Base-by-base conservation (phyloP, 2,797 vertebrate genomes). In the Cyclopterus lumpus region DNA sequence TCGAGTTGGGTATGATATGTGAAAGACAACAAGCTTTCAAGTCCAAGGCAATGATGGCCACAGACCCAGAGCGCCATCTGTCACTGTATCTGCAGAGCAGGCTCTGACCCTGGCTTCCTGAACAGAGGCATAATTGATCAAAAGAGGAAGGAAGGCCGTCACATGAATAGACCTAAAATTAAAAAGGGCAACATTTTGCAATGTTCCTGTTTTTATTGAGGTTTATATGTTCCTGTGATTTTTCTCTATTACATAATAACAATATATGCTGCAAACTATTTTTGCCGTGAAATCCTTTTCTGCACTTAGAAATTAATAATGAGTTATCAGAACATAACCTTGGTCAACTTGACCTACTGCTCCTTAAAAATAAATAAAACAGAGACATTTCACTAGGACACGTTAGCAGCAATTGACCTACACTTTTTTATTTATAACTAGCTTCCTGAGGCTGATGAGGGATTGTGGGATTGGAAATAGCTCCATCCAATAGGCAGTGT, bases 381-480 rank as follows among this genome's bases (percentile, higher is more conserved):
- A 24, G 8, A 63, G 48, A 71, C 22, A 59, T 79, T 86, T 90
- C 18, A 81, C 76, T 80, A 32, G 81, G 78, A 77, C 76, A 82
- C 2, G 62, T 92, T 91, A 94, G 80, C 81, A 32, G 88, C 55
- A 87, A 95, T 94, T 93, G 93, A 91, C 90, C 91, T 93, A 93
- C 82, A 93, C 91, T 91, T 88, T n/a, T 90, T 84, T 95, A 95
- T 93, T 93, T 94, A 89, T 89, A 90, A 85, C 86, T 91, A 88
- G 90, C 94, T 96, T 96, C 92, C 93, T 94, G 83, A 71, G 82
- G 84, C 93, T 93, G 92, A 92, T 92, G 90, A 89, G 93, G 91
- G 93, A 95, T 95, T 93, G 93, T 34, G 36, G 90, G 87, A 90
- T 93, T 96, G 94, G 91, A 96, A 96, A 94, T 93, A 95, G 91